phyloP scores from a whole-genome alignment of 64 coral and sea anemone species.

The Stylophora pistillata region DNA sequence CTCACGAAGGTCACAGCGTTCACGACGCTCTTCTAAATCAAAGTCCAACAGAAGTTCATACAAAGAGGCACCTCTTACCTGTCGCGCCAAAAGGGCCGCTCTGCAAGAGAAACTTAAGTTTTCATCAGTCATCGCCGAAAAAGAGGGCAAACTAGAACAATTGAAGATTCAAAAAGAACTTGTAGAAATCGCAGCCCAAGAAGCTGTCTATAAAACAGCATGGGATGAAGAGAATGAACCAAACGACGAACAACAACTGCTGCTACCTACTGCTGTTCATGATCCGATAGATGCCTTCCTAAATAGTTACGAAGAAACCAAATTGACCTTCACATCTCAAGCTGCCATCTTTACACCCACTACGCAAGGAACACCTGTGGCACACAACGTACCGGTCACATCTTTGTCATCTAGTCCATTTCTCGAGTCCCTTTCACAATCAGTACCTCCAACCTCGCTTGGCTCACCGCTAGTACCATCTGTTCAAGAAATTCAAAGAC shows the following conservation, averaged over 20 bases:
- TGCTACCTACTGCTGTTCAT: conserved; percentile 27
- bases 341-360: background rate
- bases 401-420: no score
- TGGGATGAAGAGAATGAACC: background rate
- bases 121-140: conserved; percentile 56
- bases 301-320: background rate
- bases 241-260: background rate
- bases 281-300: conserved; percentile 11
- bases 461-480: no score
- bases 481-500: background rate
- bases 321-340: background rate
- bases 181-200: conserved; percentile 57
- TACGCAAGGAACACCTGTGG: no score
- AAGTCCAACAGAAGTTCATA: conserved; percentile 23
- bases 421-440: no score
- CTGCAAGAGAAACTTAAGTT: conserved; percentile 73
- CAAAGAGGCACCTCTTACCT: conserved; percentile 62
- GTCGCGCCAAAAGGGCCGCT: conserved; percentile 64
- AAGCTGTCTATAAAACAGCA: conserved; percentile 47
- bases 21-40: conserved; percentile 3
- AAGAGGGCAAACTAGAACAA: conserved; percentile 63
- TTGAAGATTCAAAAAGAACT: conserved; percentile 70
- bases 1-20: no score
- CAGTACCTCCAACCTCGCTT: background rate
- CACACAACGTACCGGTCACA: no score